Conservation (phyloP, 2,797 vertebrate species). For the Lepidocolaptes lacrymiger region DNA sequence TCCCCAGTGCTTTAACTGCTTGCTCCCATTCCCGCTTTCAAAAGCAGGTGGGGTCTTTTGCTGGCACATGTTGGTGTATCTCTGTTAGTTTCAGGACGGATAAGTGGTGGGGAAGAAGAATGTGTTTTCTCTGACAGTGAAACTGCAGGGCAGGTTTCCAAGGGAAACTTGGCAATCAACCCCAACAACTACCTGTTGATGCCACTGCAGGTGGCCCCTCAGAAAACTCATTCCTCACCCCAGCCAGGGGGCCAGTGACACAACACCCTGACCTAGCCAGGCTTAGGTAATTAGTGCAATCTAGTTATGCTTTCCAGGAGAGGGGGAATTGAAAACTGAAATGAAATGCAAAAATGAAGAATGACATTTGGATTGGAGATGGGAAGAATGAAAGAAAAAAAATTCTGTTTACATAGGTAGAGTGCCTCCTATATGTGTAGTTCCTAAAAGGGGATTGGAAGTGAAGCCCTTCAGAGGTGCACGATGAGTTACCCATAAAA, state of each 20-base stretch:
- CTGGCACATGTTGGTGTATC: neutral
- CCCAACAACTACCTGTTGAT: neutral
- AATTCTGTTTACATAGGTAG: neutral
- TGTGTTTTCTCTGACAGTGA: neutral
- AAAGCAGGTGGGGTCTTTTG: neutral
- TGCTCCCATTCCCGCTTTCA: neutral
- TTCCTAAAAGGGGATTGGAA: neutral
- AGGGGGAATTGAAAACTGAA: neutral
- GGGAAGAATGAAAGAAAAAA: neutral
- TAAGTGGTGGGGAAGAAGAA: neutral
- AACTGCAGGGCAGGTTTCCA: neutral
- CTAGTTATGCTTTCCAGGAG: neutral
- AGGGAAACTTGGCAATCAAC: neutral
- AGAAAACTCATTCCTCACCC: neutral
- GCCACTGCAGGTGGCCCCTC: neutral
- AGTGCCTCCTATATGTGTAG: neutral
- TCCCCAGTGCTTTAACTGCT: neutral
- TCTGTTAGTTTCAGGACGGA: neutral
- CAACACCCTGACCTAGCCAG: neutral
- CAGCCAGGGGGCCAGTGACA: neutral
- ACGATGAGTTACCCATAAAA: neutral
- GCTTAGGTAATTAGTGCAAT: neutral
- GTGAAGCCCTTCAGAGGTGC: neutral
- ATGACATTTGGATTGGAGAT: accelerated
- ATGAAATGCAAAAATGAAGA: neutral